phyloP scores from a whole-genome alignment of 2,888 invertebrate genomes.

The Drosophila aldrichi region DNA sequence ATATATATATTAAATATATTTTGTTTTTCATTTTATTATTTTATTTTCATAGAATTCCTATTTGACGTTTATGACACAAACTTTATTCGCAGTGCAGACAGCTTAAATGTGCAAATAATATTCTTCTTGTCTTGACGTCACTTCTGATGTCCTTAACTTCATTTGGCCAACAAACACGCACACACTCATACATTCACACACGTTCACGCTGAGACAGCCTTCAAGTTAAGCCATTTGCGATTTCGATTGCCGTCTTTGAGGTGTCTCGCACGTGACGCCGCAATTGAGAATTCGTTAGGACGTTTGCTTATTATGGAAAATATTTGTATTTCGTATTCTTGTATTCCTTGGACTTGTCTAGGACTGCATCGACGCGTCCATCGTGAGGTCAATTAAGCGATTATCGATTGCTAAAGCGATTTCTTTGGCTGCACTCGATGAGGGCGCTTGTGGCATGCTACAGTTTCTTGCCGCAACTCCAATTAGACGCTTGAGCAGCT shows the following conservation, averaged over 20 bases:
- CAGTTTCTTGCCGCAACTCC: slow-evolving; percentile 44
- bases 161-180: slow-evolving; percentile 6
- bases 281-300: slow-evolving; percentile 37
- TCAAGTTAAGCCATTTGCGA: slow-evolving; percentile 24
- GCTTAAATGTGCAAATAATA: neutral
- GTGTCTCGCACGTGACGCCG: slow-evolving; percentile 31
- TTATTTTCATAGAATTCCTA: too few species aligned
- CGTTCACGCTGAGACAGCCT: neutral
- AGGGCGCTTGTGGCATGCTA: slow-evolving; percentile 1
- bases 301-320: slow-evolving; percentile 9
- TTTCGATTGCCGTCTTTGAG: slow-evolving; percentile 25
- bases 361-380: slow-evolving; percentile 51
- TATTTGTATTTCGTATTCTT: slow-evolving; percentile 2
- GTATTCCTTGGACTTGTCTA: neutral
- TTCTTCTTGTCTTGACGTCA: neutral
- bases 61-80: neutral
- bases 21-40: too few species aligned
- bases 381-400: slow-evolving; percentile 66
- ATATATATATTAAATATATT: too few species aligned
- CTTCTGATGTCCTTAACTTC: slow-evolving; percentile 8
- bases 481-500: slow-evolving; percentile 66
- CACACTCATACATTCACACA: neutral
- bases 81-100: neutral
- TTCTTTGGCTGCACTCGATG: slow-evolving; percentile 6
- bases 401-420: slow-evolving; percentile 57